Evolutionary conservation across 53 echinoderm and acorn worm species (phyloP), one percentile per base, ranked within the genome.

Genomic region (Arbacia lixula): DNA sequence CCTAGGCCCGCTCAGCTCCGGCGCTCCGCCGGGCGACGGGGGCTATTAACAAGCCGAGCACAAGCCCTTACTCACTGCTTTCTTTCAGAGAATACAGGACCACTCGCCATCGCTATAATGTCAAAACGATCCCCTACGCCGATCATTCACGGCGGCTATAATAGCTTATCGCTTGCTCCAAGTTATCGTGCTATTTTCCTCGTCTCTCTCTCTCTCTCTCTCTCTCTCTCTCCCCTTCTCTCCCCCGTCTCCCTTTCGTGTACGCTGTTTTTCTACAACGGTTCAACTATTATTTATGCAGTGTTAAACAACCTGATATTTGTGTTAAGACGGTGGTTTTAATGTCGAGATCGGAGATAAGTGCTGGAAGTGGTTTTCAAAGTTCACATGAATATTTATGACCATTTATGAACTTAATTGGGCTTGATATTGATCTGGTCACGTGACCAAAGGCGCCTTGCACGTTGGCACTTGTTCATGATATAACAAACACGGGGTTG

Each of bases 361-460:
- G 77, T 77, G 57, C 77, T 57, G 31, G n/a, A 77, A 77, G 77
- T 77, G 77, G 77, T 77, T 58, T 57, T 35, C 36, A 77, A 77
- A 77, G 77, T 77, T 77, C 77, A 77, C 60, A 77, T 77, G 77
- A 77, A 77, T 77, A 77, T 77, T 77, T 43, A 77, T 77, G 77
- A 56, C 57, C 77, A 58, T 58, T 77, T 77, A 77, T 77, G 58
- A 77, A 77, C 58, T 77, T 77, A 58, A 77, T 77, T 77, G 77
- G 60, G 56, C 77, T 56, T 77, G 57, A 58, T 77, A 77, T 77
- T 58, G 77, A 77, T 58, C 77, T 16, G 77, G 60, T 58, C 77
- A 77, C 77, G 77, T 77, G 77, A 77, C 77, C 27, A 58, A 46
- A 14, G 49, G 49, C 9, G 49, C 14, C 49, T 46, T 46, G 49